A percentile compares a stretch with the other conserved stretches of the same genome.
phyloP scores from a whole-genome alignment of 2,113 vertebrate species.

The Bettongia penicillata region DNA sequence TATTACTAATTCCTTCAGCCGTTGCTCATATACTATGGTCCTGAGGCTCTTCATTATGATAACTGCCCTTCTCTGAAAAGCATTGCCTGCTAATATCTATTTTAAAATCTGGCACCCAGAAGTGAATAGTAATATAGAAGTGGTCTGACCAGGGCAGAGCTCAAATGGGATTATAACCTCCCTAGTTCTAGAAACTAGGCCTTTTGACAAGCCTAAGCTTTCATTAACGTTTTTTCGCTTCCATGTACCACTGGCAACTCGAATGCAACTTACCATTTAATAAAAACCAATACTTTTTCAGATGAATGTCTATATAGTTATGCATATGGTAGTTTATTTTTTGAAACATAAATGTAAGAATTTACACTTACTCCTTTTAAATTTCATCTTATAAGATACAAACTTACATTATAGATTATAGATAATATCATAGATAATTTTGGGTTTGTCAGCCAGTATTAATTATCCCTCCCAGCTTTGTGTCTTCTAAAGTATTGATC shows the following conservation, averaged over 20 bases:
- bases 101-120: background rate
- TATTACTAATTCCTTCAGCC: background rate
- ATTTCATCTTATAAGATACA: background rate
- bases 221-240: background rate
- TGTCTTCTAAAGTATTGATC: background rate
- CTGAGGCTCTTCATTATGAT: background rate
- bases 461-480: background rate
- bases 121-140: background rate
- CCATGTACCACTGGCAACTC: background rate
- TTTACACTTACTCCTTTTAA: background rate
- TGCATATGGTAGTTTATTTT: background rate
- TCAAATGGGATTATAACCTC: background rate
- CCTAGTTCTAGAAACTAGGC: background rate
- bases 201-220: background rate
- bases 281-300: background rate
- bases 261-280: background rate
- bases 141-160: background rate
- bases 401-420: background rate
- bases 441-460: background rate
- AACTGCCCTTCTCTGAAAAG: background rate
- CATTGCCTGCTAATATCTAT: background rate
- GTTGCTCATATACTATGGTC: background rate
- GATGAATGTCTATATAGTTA: background rate
- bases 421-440: background rate
- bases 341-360: background rate